Percentiles rank a stretch among this genome's conserved stretches.
These are phyloP conservation scores for Aphidoletes aphidimyza DNA, from an alignment of 2,888 invertebrate species.

Conservation along the genomic window DNA sequence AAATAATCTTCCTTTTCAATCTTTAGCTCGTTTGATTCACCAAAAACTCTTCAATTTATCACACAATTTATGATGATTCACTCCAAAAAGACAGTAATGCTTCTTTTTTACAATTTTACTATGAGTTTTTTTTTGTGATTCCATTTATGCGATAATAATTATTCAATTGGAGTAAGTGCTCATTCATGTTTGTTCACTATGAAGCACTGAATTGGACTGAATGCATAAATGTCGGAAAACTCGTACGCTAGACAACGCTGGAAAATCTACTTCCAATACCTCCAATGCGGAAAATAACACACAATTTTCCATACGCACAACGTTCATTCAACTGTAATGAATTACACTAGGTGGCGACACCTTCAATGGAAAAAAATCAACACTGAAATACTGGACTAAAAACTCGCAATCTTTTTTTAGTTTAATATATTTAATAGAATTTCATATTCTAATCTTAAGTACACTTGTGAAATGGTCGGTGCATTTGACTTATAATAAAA, in stretches of 20 bases:
- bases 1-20: too few species aligned
- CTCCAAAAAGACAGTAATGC: too few species aligned
- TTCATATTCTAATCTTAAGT: constrained; percentile 15
- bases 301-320: background rate
- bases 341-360: constrained; percentile 8
- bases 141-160: background rate
- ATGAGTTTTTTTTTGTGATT: background rate
- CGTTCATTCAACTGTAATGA: background rate
- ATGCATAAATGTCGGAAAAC: constrained; percentile 42
- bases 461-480: background rate
- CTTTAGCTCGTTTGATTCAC: too few species aligned
- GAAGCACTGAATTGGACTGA: constrained; percentile 24
- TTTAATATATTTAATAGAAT: background rate
- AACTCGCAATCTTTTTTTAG: background rate
- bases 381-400: background rate
- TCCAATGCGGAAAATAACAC: background rate
- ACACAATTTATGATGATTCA: too few species aligned
- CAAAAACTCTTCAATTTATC: too few species aligned
- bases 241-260: constrained; percentile 14
- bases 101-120: too few species aligned
- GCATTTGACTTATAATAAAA: background rate
- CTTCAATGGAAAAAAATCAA: too few species aligned
- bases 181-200: constrained; percentile 37
- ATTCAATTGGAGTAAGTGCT: background rate
- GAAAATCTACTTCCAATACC: constrained; percentile 9